Evolutionary conservation across 2,888 invertebrate genomes (phyloP).

Genomic region (Aphelenchoides bicaudatus): DNA sequence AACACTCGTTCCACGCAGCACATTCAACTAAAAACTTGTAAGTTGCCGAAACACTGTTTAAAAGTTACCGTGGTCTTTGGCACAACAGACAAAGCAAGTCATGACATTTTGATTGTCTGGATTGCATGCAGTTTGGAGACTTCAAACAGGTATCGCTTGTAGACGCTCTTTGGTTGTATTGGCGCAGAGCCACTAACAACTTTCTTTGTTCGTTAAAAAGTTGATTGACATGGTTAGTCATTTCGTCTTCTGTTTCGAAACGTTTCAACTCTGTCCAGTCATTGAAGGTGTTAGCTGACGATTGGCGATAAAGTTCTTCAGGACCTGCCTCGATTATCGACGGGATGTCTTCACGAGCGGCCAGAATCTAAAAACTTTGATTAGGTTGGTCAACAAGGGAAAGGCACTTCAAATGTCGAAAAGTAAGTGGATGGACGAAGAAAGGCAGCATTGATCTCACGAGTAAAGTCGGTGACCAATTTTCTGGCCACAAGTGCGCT

Average conservation of each 20-base stretch:
- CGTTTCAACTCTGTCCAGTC: conserved; percentile 11
- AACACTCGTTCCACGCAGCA: not conserved
- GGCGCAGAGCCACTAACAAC: not conserved
- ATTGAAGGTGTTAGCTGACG: not conserved
- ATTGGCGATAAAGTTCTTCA: not conserved
- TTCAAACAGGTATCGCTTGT: not conserved
- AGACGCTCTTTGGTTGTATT: not conserved
- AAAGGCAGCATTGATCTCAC: not conserved
- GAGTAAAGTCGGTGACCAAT: not conserved
- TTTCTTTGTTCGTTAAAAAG: not conserved
- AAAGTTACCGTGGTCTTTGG: conserved; percentile 8
- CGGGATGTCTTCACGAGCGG: conserved; percentile 2
- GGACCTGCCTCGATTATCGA: conserved; percentile 13
- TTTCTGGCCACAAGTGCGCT: not conserved
- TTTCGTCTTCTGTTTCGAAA: conserved; percentile 10
- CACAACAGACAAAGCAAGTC: conserved; percentile 1
- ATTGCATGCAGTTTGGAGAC: not conserved
- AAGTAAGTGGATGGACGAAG: not conserved
- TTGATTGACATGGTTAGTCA: conserved; percentile 6
- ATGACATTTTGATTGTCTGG: not conserved
- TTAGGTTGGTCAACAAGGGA: not conserved
- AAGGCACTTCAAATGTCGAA: conserved; percentile 10
- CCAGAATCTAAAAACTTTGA: conserved; percentile 6
- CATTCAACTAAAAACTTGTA: conserved; percentile 3
- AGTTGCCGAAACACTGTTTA: not conserved